Conservation (phyloP, 2,888 invertebrate species). For the Sisyra terminalis region DNA sequence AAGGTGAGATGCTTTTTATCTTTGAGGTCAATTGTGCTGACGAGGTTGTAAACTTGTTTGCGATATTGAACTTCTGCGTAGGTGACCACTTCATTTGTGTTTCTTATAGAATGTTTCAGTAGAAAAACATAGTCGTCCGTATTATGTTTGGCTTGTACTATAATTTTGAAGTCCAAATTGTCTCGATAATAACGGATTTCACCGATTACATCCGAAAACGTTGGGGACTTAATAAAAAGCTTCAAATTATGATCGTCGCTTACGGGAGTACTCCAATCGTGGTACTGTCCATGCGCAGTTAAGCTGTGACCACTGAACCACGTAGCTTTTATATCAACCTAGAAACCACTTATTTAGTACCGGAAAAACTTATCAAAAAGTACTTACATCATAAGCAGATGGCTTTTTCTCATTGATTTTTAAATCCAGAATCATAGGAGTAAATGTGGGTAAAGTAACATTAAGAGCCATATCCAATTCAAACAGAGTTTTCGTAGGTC, state of each 20-base stretch:
- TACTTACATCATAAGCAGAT: conserved; percentile 50
- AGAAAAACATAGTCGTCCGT: conserved; percentile 48
- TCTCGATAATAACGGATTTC: conserved; percentile 51
- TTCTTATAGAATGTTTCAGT: conserved; percentile 41
- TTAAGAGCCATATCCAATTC: conserved; percentile 54
- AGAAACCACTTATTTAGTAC: conserved; percentile 13
- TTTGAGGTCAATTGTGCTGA: conserved; percentile 43
- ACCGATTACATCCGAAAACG: conserved; percentile 50
- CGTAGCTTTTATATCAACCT: conserved; percentile 54
- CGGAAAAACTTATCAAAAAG: no score
- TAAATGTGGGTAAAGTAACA: conserved; percentile 55
- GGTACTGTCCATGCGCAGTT: conserved; percentile 52
- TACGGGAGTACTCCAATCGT: conserved; percentile 51
- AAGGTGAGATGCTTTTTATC: conserved; percentile 47
- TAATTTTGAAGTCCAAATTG: conserved; percentile 46
- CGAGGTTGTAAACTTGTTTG: conserved; percentile 49
- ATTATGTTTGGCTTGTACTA: conserved; percentile 48
- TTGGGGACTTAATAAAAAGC: conserved; percentile 50
- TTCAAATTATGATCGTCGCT: conserved; percentile 50
- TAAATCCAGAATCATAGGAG: conserved; percentile 46
- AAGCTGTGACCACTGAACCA: conserved; percentile 70
- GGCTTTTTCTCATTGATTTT: conserved; percentile 49
- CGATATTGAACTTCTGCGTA: conserved; percentile 50
- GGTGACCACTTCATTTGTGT: conserved; percentile 41
- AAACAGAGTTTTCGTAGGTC: conserved; percentile 48